A percentile compares a stretch with the other conserved stretches of the same genome.
phyloP scores from a whole-genome alignment of 2,888 invertebrate species.

The Synanthedon andrenaeformis region DNA sequence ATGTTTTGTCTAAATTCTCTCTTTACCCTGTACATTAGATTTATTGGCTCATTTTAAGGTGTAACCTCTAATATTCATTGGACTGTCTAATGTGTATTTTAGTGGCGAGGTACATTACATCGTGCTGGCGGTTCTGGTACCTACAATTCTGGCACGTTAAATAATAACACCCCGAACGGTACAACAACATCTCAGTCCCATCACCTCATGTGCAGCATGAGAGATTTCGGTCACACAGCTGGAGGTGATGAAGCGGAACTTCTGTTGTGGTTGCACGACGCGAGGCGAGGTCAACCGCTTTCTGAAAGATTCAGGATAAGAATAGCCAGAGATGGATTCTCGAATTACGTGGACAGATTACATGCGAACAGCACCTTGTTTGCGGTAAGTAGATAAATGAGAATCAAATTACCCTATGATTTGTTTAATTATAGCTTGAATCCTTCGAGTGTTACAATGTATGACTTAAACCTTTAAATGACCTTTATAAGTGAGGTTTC shows the following conservation, averaged over 20 bases:
- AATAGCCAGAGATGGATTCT: constrained; percentile 90
- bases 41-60: no score
- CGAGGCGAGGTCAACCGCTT: constrained; percentile 79
- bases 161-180: constrained; percentile 26
- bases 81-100: constrained; percentile 7
- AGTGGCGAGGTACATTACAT: constrained; percentile 63
- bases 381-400: constrained; percentile 67
- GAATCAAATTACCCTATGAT: not conserved
- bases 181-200: constrained; percentile 48
- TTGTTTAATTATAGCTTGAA: no score
- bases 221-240: constrained; percentile 89
- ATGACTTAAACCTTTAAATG: no score
- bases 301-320: constrained; percentile 91
- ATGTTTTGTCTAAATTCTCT: no score
- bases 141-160: constrained; percentile 57
- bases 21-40: no score
- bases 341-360: constrained; percentile 87
- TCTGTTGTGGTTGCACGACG: constrained; percentile 88
- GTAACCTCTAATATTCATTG: no score
- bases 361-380: constrained; percentile 92
- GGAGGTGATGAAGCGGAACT: constrained; percentile 92
- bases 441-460: no score
- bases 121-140: constrained; percentile 59
- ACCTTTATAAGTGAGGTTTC: no score
- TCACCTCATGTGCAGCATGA: constrained; percentile 85